Evolutionary conservation across 2,888 invertebrate species (phyloP), one percentile per base, ranked within the genome.

Genomic region (Allacma fusca): DNA sequence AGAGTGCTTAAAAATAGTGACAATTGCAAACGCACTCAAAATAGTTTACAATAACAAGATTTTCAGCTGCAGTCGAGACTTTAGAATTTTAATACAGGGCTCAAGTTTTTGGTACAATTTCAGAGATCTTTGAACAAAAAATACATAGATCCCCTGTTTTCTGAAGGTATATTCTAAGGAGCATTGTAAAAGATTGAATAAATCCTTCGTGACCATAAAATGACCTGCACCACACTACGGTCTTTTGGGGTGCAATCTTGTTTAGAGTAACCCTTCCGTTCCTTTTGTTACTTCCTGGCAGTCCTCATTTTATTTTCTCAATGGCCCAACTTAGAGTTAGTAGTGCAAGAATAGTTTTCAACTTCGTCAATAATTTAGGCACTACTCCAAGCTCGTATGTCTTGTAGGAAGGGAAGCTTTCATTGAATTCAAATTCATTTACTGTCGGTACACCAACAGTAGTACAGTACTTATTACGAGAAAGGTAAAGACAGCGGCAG

Each of bases 181-280:
- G 50, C 2, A 50, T 50, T 50, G 50, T 50, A 50, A 50, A 50
- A 50, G 19, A 19, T 50, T 50, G 50, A 50, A 50, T 50, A 50
- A 50, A 16, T 16, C n/a, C 19, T 50, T n/a, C 50, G 50, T 50
- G 50, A 50, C 50, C 50, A 50, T 50, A 50, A 50, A 50, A 50
- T 50, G 50, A 50, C 50, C 50, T 50, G n/a, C 50, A 50, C 50
- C 4, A 50, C 50, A 12, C 50, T 50, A 7, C 9, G 9, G 50
- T n/a, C 50, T 50, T 50, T 50, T 9, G 50, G 50, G 50, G 50
- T 50, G 50, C 50, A 50, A 50, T 50, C 50, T n/a, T 50, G 19
- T 50, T 50, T 19, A 16, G 50, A 12, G 50, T 50, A 50, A 50
- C 50, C 50, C 50, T 50, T 50, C 19, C 19, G 2, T 16, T 13